Base-by-base conservation (phyloP, 2,113 vertebrate species). In the Glaucomys volans region DNA sequence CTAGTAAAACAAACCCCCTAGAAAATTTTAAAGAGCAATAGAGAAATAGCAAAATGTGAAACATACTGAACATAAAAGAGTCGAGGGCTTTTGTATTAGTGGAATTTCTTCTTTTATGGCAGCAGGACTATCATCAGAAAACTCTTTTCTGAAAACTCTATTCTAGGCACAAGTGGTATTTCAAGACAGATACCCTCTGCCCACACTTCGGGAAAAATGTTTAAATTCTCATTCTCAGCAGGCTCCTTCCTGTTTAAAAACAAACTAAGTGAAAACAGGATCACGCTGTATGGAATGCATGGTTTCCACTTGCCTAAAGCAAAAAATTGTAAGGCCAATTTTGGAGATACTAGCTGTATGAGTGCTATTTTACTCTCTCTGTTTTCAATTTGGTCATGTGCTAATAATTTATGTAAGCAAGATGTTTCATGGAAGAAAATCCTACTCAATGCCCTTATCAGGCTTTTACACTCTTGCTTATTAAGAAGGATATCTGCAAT, bases 111-210 rank as follows among this genome's bases (percentile, higher is more conserved):
- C 81, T 54, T 59, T 82, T 40, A n/a, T 75, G 13, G 26, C 8
- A 66, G 32, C 57, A 66, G 14, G 6, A 57, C 42, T 83, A 28
- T 52, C 81, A 74, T 6, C 26, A 54, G 57, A 40, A 9, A 91
- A 91, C 47, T 32, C 17, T 94, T 77, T 77, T 50, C n/a, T 81
- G 83, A 95, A 87, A 82, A 54, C 13, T 71, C 35, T 42, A 59
- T 35, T 14, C 42, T 42, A 71, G 11, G 5, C 13, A 77, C 47
- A 44, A 64, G 22, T 90, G 40, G 4, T 62, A 57, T 52, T 84
- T 84, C 77, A 88, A 84, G 50, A 79, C 47, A 62, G 59, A 71
- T 40, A 62, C 2, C 42, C 32, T 95, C 22, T 90, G 64, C n/a
- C 50, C n/a, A 71, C n/a, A 6, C 22, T 89, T 79, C 13, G 26